Conservation (phyloP, 1,140 invertebrate genomes). For the Latrodectus geometricus region DNA sequence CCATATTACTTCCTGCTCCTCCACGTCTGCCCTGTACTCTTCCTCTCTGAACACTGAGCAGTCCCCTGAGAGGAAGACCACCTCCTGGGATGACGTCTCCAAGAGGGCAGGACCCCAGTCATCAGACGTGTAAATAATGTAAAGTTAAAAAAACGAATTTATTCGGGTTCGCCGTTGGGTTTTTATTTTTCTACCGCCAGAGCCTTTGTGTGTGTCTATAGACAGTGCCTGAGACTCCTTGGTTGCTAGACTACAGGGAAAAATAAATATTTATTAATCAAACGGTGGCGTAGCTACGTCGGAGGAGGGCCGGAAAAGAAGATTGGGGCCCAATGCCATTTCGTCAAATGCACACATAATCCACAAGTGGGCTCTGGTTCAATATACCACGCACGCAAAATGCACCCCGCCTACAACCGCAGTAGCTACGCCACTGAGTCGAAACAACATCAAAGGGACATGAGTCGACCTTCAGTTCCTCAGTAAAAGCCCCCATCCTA, state of each 20-base stretch:
- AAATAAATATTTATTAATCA: background rate
- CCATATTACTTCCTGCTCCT: conserved; percentile 26
- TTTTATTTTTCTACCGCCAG: conserved; percentile 63
- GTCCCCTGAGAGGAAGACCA: conserved; percentile 38
- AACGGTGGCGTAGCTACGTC: conserved; percentile 41
- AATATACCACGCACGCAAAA: background rate
- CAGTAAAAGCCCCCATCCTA: conserved; percentile 36
- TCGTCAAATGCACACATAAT: conserved; percentile 20
- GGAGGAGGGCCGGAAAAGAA: conserved; percentile 2
- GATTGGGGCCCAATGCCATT: conserved; percentile 5
- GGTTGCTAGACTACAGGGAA: conserved; percentile 39
- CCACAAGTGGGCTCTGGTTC: background rate
- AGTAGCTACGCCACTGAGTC: conserved; percentile 50
- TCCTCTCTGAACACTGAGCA: background rate
- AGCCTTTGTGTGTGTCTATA: conserved; percentile 62
- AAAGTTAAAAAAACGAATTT: conserved; percentile 13
- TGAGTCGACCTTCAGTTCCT: conserved; percentile 59
- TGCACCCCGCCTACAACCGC: conserved; percentile 27
- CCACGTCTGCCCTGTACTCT: conserved; percentile 46
- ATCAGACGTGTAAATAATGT: conserved; percentile 60
- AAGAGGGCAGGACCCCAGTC: conserved; percentile 41
- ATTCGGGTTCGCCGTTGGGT: conserved; percentile 26
- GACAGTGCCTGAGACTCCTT: conserved; percentile 62
- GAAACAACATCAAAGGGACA: conserved; percentile 36
- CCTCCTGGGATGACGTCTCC: conserved; percentile 59